Base-by-base conservation (phyloP, 1,140 invertebrate species). In the Trinorchestia longiramus region DNA sequence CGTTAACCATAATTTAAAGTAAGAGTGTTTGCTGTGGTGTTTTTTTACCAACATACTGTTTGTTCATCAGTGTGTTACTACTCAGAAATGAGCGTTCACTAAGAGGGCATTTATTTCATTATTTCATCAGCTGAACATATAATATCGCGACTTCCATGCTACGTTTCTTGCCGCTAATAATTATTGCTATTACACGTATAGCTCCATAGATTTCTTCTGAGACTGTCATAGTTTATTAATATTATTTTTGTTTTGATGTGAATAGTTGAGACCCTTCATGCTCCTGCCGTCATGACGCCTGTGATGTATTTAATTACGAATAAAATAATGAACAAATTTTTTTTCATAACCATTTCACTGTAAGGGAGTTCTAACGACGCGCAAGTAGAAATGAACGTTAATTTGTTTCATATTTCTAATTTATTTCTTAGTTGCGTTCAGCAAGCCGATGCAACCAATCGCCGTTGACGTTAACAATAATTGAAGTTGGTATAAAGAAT, bases 251-350 rank as follows among this genome's bases (percentile, higher is more conserved):
- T 41, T 42, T 15, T 36, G 88, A 42, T 43, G 41, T 90, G n/a
- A 90, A 90, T 90, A 90, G 36, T 43, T 90, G 43, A 90, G 43
- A 15, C 43, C n/a, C 43, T 90, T 90, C 41, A 90, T 90, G 15
- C 4, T 90, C 41, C 43, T 90, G 88, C 43, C 36, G 88, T 90
- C 88, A 90, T 90, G n/a, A 43, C 6, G 43, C n/a, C 88, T 90
- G 88, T 90, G 88, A 90, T 90, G 88, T 90, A 90, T 90, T 90
- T 90, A 90, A 42, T 43, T 90, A 90, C 15, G 43, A 90, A 90
- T 90, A 90, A 90, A 90, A 42, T 4, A 42, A 90, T 17, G 11
- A 90, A 11, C 43, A 28, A 42, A 15, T 15, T 36, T 90, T 90
- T 90, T 87, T 87, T 8, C 11, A 17, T 87, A 36, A n/a, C 36